phyloP scores from a whole-genome alignment of 2,888 invertebrate genomes.

The Watsonalla binaria region DNA sequence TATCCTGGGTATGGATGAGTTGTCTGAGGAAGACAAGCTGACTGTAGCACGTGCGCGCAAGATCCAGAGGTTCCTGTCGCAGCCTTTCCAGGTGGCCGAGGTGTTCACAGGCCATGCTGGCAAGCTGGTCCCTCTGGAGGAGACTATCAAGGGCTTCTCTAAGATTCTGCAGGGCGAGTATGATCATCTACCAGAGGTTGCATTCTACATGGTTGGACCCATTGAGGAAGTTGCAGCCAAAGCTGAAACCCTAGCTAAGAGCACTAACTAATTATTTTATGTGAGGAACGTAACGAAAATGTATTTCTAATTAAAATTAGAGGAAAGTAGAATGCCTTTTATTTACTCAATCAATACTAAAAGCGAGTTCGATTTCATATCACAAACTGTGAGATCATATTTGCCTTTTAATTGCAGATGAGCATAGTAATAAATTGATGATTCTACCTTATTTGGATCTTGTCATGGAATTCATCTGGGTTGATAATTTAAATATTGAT shows the following conservation, averaged over 20 bases:
- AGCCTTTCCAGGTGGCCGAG: constrained; percentile 94
- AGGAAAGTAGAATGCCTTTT: constrained; percentile 23
- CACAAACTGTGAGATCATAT: neutral
- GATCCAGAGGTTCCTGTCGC: constrained; percentile 94
- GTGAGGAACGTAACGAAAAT: constrained; percentile 36
- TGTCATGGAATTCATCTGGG: too few relatives aligned
- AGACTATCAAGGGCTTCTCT: constrained; percentile 92
- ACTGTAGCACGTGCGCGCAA: constrained; percentile 93
- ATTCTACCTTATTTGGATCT: too few relatives aligned
- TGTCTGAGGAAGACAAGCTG: constrained; percentile 86
- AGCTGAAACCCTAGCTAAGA: constrained; percentile 86
- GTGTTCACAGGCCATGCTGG: constrained; percentile 94
- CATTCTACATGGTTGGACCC: constrained; percentile 96
- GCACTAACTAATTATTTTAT: constrained; percentile 69
- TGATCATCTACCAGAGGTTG: constrained; percentile 93
- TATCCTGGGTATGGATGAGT: constrained; percentile 85
- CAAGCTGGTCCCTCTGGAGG: constrained; percentile 89
- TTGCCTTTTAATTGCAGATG: neutral
- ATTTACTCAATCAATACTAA: too few relatives aligned
- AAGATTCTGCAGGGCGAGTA: constrained; percentile 88
- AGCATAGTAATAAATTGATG: too few relatives aligned
- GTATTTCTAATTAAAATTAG: constrained; percentile 53
- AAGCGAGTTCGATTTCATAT: too few relatives aligned
- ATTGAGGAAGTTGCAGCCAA: constrained; percentile 92
- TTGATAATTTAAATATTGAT: too few relatives aligned